Conservation (phyloP, 2,888 invertebrate genomes). For the Stictocephala bisonia region DNA sequence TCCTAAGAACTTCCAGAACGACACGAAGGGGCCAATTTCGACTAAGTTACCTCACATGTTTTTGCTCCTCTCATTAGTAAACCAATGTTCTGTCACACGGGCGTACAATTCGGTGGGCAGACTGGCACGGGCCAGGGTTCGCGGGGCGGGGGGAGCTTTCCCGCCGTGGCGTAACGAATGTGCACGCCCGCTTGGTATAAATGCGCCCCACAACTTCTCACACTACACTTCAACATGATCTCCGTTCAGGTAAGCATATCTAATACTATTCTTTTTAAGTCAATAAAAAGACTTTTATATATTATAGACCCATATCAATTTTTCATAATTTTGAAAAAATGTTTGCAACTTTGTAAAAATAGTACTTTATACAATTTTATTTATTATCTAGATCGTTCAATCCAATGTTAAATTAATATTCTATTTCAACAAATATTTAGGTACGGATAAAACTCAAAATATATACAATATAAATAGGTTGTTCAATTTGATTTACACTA, state of each 20-base stretch:
- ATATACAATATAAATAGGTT: no score
- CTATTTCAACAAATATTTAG: no score
- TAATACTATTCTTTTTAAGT: background rate
- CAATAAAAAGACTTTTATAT: background rate
- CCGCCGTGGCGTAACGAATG: background rate
- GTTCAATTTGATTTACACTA: no score
- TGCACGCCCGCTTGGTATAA: background rate
- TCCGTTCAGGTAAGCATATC: conserved; percentile 22
- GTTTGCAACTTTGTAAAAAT: background rate
- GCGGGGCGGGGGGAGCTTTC: background rate
- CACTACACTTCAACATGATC: conserved; percentile 35
- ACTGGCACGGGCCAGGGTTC: background rate
- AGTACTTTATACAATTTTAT: background rate
- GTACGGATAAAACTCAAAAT: no score
- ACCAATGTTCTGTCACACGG: background rate
- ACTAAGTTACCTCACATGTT: background rate
- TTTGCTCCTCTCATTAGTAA: background rate
- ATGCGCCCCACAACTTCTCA: background rate
- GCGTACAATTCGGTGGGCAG: background rate
- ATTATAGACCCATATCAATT: no score
- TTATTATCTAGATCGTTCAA: no score
- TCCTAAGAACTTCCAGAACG: no score
- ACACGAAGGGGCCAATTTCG: no score
- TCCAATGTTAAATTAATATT: no score
- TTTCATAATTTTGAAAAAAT: background rate